A percentile compares a stretch with the other conserved stretches of the same genome.
These are phyloP conservation scores for Agelaius phoeniceus DNA, from an alignment of 2,113 vertebrate species.

Conservation along the genomic window DNA sequence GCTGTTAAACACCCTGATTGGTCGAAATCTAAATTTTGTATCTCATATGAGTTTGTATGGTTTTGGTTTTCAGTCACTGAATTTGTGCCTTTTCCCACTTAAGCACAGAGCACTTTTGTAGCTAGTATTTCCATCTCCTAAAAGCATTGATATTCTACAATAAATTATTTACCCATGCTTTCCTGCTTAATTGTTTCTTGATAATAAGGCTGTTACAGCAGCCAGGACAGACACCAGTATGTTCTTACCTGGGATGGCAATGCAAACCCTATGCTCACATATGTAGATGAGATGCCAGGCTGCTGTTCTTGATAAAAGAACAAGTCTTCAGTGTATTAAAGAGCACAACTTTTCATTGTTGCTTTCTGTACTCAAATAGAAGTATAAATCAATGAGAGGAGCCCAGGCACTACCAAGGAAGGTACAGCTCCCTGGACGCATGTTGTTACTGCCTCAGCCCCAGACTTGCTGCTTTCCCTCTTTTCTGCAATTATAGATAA, in stretches of 20 bases:
- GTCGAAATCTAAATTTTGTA: not conserved
- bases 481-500: not conserved
- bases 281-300: not conserved
- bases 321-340: not conserved
- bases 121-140: not conserved
- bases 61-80: not conserved
- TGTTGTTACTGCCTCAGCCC: not conserved
- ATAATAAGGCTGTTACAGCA: not conserved
- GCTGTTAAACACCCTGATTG: not conserved
- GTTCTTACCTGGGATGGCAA: not conserved
- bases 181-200: not conserved
- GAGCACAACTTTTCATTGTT: not conserved
- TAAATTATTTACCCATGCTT: not conserved
- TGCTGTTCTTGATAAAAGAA: not conserved
- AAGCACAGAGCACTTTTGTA: not conserved
- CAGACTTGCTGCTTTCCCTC: not conserved
- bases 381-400: not conserved
- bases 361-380: not conserved
- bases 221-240: not conserved
- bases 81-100: not conserved
- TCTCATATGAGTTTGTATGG: not conserved
- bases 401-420: not conserved
- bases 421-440: not conserved
- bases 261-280: not conserved
- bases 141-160: not conserved